Evolutionary conservation across 2,888 invertebrate species (phyloP), one percentile per base, ranked within the genome.

Genomic region (Lasioglossum pauxillum): DNA sequence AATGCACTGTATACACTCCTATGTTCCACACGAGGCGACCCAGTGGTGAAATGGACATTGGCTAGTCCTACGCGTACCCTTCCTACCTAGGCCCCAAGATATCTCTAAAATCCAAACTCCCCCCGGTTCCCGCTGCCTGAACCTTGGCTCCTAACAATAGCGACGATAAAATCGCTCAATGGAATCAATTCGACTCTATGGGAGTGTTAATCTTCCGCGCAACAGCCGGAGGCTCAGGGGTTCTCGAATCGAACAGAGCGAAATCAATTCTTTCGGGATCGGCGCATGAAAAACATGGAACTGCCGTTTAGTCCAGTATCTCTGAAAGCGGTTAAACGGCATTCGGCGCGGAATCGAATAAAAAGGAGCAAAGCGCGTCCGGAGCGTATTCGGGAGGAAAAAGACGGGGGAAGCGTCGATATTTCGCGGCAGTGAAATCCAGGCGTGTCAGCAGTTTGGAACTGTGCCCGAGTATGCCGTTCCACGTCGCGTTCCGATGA

Each of bases 401-500:
- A 41, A 69, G 38, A 69, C 69, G 23, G 38, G 23, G 69, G 16
- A 23, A 19, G 46, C 46, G 69, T 73, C 23, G 73, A 69, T 38
- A 69, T 69, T 31, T 73, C 27, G 31, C 49, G 53, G 23, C 53
- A 12, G 46, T 53, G 35, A 76, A 64, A 46, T 35, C 35, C 38
- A 10, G 53, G 16, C 78, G 38, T 19, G 38, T 31, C 60, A 64
- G 31, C 35, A 49, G 44, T 49, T 14, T 53, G 35, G 74, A 75
- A 53, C 16, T 12, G 23, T 49, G 46, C 38, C 78, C 46, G 31
- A 67, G 60, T 23, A 53, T 23, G 53, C 53, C 53, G 53, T 23
- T 53, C 53, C 31, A 27, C 31, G 67, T 35, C 35, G 67, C 67
- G 80, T 57, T 49, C 44, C 72, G 77, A 77, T 81, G 87, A 88